Percentiles rank a stretch among this genome's conserved stretches.
Conservation (phyloP, 2,113 vertebrate species). For the Ciconia boyciana region DNA sequence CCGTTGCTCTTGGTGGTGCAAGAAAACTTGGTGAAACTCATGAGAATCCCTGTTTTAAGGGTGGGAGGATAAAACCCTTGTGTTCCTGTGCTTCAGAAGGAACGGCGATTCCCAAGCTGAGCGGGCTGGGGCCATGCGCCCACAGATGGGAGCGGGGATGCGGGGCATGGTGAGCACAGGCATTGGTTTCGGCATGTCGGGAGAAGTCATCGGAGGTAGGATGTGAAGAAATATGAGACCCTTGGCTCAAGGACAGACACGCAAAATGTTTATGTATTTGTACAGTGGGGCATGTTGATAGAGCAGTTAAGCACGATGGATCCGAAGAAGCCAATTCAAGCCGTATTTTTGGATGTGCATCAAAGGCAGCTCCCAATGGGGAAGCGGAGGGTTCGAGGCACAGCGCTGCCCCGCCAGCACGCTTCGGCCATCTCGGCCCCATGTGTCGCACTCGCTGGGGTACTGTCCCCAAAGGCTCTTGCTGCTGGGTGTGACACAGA, state of each 20-base stretch:
- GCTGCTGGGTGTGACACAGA: background rate
- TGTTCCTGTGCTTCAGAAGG: background rate
- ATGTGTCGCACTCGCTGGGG: background rate
- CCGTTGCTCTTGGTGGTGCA: background rate
- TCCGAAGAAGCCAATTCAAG: background rate
- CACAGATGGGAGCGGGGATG: background rate
- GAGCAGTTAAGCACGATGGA: background rate
- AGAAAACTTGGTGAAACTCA: background rate
- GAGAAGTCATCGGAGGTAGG: background rate
- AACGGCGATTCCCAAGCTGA: background rate
- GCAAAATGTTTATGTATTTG: background rate
- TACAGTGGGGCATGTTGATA: background rate
- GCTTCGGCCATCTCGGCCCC: accelerated
- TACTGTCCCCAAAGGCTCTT: background rate
- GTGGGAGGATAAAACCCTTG: background rate
- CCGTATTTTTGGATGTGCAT: background rate
- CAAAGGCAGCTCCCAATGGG: background rate
- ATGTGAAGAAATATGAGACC: background rate
- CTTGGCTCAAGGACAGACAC: background rate
- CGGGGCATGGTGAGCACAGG: accelerated
- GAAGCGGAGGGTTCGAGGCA: background rate
- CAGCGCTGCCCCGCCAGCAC: accelerated
- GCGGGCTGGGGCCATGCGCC: background rate
- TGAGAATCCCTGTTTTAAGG: background rate
- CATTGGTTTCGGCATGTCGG: accelerated